Evolutionary conservation across 2,797 vertebrate genomes (phyloP).

Genomic region (Aythya fuligula): DNA sequence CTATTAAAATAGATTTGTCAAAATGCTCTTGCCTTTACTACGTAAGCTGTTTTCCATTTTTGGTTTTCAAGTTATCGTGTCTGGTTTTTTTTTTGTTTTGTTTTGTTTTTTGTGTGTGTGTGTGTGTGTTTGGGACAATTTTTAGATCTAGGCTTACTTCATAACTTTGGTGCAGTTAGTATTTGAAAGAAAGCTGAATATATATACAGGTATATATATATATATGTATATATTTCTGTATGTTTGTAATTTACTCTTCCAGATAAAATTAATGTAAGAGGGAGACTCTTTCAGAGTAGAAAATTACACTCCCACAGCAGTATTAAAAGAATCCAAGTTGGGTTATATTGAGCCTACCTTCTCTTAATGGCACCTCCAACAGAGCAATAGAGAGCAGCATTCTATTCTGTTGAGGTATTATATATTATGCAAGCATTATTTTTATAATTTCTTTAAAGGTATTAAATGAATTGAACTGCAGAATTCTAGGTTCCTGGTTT

Average conservation of each 20-base stretch:
- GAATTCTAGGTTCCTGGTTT: neutral
- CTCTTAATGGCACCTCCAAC: neutral
- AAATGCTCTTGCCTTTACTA: neutral
- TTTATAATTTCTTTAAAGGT: neutral
- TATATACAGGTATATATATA: neutral
- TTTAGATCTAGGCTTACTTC: neutral
- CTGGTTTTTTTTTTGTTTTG: no score
- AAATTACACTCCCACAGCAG: neutral
- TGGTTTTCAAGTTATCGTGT: neutral
- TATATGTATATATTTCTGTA: neutral
- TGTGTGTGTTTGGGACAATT: neutral
- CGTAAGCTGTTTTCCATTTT: neutral
- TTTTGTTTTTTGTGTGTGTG: no score
- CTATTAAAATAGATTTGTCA: neutral
- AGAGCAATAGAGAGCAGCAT: conserved; percentile 6
- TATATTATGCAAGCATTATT: conserved; percentile 9
- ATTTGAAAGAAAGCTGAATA: neutral
- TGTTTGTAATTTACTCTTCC: conserved; percentile 12
- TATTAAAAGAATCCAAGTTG: conserved; percentile 16
- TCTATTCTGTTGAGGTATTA: neutral
- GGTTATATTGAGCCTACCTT: neutral
- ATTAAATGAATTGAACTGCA: conserved; percentile 39
- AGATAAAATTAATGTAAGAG: neutral
- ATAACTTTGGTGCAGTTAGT: neutral
- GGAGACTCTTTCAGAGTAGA: conserved; percentile 8